A percentile compares a stretch with the other conserved stretches of the same genome.
phyloP scores from a whole-genome alignment of 2,113 vertebrate genomes.

The Phrynosoma platyrhinos region DNA sequence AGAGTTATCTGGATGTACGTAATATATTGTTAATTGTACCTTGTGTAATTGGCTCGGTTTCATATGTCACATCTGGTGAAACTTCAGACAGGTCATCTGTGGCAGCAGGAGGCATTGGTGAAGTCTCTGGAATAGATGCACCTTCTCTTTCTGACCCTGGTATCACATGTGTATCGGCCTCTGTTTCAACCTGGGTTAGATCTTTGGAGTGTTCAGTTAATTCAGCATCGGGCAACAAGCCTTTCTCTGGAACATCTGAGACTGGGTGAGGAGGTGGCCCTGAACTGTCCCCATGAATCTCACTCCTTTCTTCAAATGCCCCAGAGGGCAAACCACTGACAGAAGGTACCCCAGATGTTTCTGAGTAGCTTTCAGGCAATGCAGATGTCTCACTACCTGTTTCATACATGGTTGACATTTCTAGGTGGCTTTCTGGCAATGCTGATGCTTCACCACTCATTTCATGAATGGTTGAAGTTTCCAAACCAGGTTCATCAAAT shows the following conservation, averaged over 20 bases:
- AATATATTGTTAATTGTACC: conserved; percentile 65
- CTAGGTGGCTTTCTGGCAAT: conserved; percentile 70
- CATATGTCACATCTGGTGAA: conserved; percentile 61
- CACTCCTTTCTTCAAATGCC: conserved; percentile 67
- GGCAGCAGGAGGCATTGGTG: conserved; percentile 52
- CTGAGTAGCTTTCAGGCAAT: conserved; percentile 67
- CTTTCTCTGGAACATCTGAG: conserved; percentile 61
- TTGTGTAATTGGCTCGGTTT: conserved; percentile 61
- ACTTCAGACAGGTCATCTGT: conserved; percentile 60
- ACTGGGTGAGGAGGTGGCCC: conserved; percentile 18
- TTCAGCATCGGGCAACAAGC: conserved; percentile 65
- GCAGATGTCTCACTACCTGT: conserved; percentile 64
- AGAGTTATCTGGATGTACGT: no score
- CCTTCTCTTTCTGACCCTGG: conserved; percentile 64
- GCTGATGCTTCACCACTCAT: conserved; percentile 62
- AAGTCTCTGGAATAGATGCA: conserved; percentile 46
- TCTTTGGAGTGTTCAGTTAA: conserved; percentile 53
- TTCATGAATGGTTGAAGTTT: conserved; percentile 64
- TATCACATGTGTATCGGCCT: conserved; percentile 49
- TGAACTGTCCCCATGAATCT: conserved; percentile 59
- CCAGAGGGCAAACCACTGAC: conserved; percentile 64
- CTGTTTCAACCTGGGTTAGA: conserved; percentile 65
- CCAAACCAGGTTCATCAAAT: conserved; percentile 69
- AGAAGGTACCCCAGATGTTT: conserved; percentile 66
- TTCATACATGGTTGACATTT: conserved; percentile 58